Percentiles rank a stretch among this genome's conserved stretches.
These are phyloP conservation scores for Luehdorfia chinensis DNA, from an alignment of 1,140 invertebrate species.

Conservation along the genomic window DNA sequence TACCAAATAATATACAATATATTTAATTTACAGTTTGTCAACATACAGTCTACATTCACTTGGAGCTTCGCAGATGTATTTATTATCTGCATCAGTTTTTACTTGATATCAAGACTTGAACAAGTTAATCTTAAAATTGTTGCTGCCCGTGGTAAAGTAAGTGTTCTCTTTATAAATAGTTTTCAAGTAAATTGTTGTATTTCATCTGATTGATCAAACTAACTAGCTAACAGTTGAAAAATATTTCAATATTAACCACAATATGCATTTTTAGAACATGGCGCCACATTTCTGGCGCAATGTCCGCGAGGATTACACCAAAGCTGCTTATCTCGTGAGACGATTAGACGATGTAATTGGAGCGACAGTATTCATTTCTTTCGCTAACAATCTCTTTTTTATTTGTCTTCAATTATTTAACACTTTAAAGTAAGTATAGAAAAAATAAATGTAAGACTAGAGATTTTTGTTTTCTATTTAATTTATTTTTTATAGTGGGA, in stretches of 20 bases:
- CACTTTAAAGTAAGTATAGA: slow-evolving; percentile 80
- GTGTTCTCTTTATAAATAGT: too few species aligned
- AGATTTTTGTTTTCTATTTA: too few species aligned
- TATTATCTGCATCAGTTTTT: slow-evolving; percentile 79
- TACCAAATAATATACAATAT: too few species aligned
- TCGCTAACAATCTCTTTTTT: slow-evolving; percentile 84
- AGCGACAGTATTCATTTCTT: slow-evolving; percentile 81
- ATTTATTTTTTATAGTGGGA: too few species aligned
- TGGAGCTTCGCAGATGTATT: slow-evolving; percentile 81
- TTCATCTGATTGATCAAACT: too few species aligned
- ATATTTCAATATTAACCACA: too few species aligned
- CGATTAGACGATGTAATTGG: slow-evolving; percentile 77
- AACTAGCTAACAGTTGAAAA: too few species aligned
- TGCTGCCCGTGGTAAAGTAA: slow-evolving; percentile 59
- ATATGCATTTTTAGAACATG: slow-evolving; percentile 73
- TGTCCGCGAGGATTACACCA: slow-evolving; percentile 78
- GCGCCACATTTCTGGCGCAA: slow-evolving; percentile 78
- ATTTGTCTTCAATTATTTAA: slow-evolving; percentile 84
- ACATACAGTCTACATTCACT: slow-evolving; percentile 75
- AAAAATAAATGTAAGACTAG: too few species aligned
- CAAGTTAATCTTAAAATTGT: slow-evolving; percentile 75
- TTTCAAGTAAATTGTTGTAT: too few species aligned
- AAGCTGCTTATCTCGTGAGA: slow-evolving; percentile 74
- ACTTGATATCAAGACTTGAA: slow-evolving; percentile 75
- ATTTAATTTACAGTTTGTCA: slow-evolving; percentile 61